A percentile compares a stretch with the other conserved stretches of the same genome.
Conservation (phyloP, 2,113 vertebrate genomes). For the Dermatemys mawii region DNA sequence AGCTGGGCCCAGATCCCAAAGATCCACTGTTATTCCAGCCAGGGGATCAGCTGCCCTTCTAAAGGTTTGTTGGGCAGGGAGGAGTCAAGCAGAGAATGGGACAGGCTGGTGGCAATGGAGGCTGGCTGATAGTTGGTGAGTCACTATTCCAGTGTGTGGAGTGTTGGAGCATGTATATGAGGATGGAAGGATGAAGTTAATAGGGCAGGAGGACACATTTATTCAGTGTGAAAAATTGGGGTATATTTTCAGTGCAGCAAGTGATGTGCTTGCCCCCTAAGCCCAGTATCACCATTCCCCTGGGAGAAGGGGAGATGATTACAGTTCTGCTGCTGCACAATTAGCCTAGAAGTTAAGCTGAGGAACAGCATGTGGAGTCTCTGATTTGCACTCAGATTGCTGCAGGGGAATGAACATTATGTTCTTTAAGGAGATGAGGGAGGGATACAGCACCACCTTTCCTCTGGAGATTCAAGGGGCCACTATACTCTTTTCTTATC, state of each 20-base stretch:
- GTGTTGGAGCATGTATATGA: background rate
- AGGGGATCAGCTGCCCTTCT: background rate
- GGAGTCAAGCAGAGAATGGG: background rate
- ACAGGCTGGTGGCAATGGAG: background rate
- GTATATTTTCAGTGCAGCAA: background rate
- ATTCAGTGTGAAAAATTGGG: background rate
- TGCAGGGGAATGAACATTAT: background rate
- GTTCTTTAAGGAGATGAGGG: background rate
- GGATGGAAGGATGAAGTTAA: background rate
- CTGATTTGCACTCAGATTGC: background rate
- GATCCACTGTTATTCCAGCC: background rate
- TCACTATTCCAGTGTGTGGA: background rate
- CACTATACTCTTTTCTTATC: background rate
- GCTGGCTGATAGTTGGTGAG: background rate
- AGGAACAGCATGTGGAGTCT: background rate
- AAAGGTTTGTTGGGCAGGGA: fast-evolving
- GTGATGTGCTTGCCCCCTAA: background rate
- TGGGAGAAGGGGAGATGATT: background rate
- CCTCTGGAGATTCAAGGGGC: background rate
- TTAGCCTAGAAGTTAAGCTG: background rate
- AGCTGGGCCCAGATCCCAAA: background rate
- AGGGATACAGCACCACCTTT: background rate
- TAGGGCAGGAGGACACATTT: background rate
- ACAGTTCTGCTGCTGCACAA: background rate
- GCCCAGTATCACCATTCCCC: background rate